Evolutionary conservation across 2,888 invertebrate species (phyloP).

Genomic region (Phytoseiulus persimilis): DNA sequence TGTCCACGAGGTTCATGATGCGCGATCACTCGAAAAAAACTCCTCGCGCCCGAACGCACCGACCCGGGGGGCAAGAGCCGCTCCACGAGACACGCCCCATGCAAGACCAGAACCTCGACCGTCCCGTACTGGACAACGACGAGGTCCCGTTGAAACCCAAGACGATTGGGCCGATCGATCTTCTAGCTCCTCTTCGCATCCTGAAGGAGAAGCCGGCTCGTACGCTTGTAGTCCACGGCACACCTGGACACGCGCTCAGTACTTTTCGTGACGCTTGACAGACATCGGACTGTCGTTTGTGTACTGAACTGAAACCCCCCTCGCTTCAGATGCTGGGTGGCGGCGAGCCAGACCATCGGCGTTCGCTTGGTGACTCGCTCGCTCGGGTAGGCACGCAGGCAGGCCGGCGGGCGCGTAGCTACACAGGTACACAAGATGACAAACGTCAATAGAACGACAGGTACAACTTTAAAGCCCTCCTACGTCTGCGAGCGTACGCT

Average conservation of each 20-base stretch:
- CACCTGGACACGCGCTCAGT: constrained; percentile 5
- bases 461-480: neutral
- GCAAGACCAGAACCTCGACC: too few relatives aligned
- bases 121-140: too few relatives aligned
- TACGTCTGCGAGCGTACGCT: neutral
- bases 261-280: neutral
- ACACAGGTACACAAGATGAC: neutral
- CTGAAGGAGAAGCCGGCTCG: neutral
- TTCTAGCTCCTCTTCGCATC: neutral
- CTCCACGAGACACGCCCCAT: too few relatives aligned
- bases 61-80: too few relatives aligned
- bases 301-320: neutral
- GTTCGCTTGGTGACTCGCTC: neutral
- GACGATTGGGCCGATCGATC: neutral
- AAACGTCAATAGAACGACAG: neutral
- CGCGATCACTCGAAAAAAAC: too few relatives aligned
- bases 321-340: constrained; percentile 5
- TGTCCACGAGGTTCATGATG: too few relatives aligned
- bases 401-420: neutral
- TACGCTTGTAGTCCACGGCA: neutral
- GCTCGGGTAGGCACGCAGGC: neutral
- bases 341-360: neutral
- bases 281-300: neutral
- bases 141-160: neutral
- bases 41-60: too few relatives aligned